phyloP scores from a whole-genome alignment of 2,113 vertebrate species.

The Mobula birostris region DNA sequence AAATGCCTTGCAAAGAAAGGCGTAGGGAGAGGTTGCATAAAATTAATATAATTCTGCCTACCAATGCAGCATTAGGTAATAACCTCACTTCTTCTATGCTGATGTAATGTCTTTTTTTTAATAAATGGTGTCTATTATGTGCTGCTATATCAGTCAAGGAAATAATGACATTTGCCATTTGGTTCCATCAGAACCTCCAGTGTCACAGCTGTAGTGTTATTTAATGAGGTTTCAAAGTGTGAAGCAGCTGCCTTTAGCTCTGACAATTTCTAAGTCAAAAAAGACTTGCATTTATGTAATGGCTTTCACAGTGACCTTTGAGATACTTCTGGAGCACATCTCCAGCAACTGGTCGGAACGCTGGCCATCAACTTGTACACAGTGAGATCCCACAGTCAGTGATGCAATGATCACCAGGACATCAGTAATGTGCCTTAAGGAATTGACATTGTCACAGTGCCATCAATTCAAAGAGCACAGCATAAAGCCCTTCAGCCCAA shows the following conservation, averaged over 20 bases:
- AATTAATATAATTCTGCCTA: neutral
- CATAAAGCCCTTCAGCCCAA: no score
- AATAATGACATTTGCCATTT: neutral
- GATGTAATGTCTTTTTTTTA: neutral
- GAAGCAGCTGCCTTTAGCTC: neutral
- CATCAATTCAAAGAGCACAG: no score
- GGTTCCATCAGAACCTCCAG: neutral
- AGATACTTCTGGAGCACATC: no score
- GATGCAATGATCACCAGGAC: no score
- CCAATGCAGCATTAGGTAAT: neutral
- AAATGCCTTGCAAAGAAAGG: no score
- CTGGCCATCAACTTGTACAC: no score
- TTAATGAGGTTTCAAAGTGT: slow-evolving; percentile 17
- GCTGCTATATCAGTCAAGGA: neutral
- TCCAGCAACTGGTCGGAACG: no score
- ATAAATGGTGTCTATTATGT: slow-evolving; percentile 1
- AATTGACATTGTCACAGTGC: no score
- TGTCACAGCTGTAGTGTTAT: neutral
- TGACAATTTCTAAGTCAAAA: neutral
- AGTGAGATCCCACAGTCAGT: no score
- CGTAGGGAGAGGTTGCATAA: neutral
- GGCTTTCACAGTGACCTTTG: no score
- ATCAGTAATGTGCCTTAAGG: no score
- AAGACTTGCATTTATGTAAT: no score
- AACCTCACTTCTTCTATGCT: neutral